These are phyloP conservation scores for Dendrocincla tyrannina DNA, from an alignment of 2,797 vertebrate genomes.

Conservation along the genomic window DNA sequence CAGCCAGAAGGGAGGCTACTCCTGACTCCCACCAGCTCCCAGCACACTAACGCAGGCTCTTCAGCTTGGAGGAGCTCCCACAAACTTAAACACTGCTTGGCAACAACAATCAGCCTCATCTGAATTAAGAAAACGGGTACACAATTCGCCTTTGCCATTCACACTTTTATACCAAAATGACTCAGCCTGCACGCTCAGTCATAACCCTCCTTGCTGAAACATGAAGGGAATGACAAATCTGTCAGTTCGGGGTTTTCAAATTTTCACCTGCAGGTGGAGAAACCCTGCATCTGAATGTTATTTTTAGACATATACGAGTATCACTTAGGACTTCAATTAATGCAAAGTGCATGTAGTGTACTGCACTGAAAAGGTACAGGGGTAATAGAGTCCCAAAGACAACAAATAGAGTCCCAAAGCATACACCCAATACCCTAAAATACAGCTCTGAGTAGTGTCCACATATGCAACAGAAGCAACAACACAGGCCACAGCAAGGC, in stretches of 20 bases:
- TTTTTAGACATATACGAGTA: neutral
- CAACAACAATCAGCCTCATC: neutral
- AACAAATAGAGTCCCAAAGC: neutral
- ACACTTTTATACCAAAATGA: neutral
- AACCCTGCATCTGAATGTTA: neutral
- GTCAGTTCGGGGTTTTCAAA: neutral
- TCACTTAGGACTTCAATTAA: neutral
- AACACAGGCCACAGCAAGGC: neutral
- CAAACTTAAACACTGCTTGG: neutral
- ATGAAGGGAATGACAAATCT: neutral
- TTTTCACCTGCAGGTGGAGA: neutral
- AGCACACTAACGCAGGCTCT: accelerated
- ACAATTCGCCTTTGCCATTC: neutral
- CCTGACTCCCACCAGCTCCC: accelerated
- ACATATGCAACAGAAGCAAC: accelerated
- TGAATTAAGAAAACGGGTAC: neutral
- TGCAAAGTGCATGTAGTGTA: neutral
- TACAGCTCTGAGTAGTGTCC: neutral
- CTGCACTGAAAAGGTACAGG: neutral
- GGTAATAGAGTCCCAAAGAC: neutral
- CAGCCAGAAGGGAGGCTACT: neutral
- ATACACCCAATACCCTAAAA: neutral
- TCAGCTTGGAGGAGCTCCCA: neutral
- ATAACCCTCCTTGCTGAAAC: neutral
- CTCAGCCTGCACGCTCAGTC: neutral